These are phyloP conservation scores for Alca torda DNA, from an alignment of 2,797 vertebrate species.

Conservation along the genomic window DNA sequence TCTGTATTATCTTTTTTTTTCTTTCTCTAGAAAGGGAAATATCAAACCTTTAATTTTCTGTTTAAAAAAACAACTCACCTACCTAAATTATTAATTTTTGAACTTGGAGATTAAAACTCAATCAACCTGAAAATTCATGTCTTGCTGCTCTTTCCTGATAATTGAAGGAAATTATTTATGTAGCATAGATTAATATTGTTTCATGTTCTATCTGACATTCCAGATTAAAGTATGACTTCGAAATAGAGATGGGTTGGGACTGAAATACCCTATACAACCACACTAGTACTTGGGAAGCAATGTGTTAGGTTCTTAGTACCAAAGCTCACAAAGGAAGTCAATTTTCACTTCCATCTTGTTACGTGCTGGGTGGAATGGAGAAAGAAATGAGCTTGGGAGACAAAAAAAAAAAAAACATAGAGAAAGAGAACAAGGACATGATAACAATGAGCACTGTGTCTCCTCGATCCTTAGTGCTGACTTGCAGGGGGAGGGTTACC, in stretches of 20 bases:
- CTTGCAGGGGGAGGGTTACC: neutral
- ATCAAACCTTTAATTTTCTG: neutral
- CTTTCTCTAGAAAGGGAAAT: slow-evolving; percentile 31
- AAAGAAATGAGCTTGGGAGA: neutral
- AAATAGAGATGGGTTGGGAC: slow-evolving; percentile 63
- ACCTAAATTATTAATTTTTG: slow-evolving; percentile 89
- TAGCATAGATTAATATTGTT: slow-evolving; percentile 80
- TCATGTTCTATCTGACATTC: slow-evolving; percentile 74
- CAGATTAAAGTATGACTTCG: slow-evolving; percentile 73
- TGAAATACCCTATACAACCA: neutral
- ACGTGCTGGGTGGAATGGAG: neutral
- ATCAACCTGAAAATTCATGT: slow-evolving; percentile 89
- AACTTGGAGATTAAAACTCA: slow-evolving; percentile 88
- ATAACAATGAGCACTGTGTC: neutral
- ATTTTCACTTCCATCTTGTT: slow-evolving; percentile 11
- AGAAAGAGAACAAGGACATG: neutral
- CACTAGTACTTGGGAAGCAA: neutral
- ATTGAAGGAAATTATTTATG: slow-evolving; percentile 82
- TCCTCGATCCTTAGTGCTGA: neutral
- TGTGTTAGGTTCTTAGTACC: neutral
- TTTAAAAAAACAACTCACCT: slow-evolving; percentile 23
- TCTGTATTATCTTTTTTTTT: slow-evolving; percentile 28
- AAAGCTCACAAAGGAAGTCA: neutral
- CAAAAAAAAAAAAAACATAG: neutral
- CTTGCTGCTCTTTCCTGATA: slow-evolving; percentile 85